These are phyloP conservation scores for Channallabes apus DNA, from an alignment of 2,797 vertebrate genomes.

Conservation along the genomic window DNA sequence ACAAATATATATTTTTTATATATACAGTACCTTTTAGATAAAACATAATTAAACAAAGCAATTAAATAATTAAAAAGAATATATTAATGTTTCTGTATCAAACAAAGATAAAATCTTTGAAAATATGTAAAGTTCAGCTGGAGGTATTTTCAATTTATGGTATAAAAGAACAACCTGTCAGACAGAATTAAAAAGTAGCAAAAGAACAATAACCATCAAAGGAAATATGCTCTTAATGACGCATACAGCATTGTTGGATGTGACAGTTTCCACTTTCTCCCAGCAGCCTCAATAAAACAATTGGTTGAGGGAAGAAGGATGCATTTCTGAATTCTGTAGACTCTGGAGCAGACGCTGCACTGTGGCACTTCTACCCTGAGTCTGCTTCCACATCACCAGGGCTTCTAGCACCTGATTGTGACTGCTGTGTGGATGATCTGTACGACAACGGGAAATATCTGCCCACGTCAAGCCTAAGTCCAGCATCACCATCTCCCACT, in stretches of 20 bases:
- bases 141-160: not conserved
- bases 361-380: constrained; percentile 78
- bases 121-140: not conserved
- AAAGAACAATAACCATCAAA: not conserved
- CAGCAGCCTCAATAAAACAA: constrained; percentile 66
- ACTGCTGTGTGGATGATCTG: constrained; percentile 75
- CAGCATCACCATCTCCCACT: constrained; percentile 84
- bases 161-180: not conserved
- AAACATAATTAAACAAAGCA: not conserved
- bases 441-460: constrained; percentile 84
- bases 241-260: not conserved
- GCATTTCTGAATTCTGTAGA: constrained; percentile 73
- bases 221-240: not conserved
- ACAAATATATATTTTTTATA: no score
- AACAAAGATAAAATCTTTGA: not conserved
- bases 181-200: not conserved
- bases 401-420: constrained; percentile 83
- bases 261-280: not conserved
- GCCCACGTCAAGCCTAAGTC: constrained; percentile 81
- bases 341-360: constrained; percentile 72
- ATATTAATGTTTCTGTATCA: not conserved
- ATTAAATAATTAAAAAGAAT: no score
- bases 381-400: constrained; percentile 83
- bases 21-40: not conserved
- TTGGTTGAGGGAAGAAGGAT: constrained; percentile 74